Evolutionary conservation across 2,797 vertebrate genomes (phyloP).

Genomic region (Taeniopygia guttata): DNA sequence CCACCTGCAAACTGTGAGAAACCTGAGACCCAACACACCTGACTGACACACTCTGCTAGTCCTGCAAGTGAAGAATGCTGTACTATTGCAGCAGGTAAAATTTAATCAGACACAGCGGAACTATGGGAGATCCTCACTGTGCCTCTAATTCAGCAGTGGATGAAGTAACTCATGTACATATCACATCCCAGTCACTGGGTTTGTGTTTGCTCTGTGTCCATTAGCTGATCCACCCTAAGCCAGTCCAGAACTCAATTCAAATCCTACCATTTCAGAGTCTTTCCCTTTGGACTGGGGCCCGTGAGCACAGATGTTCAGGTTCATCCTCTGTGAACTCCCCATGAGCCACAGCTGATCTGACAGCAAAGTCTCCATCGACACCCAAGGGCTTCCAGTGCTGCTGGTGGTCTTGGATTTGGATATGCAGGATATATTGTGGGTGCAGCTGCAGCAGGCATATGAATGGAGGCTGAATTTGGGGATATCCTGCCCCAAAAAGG

Average conservation of each 20-base stretch:
- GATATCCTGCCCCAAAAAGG: neutral
- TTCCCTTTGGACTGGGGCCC: neutral
- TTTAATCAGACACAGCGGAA: neutral
- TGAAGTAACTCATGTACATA: accelerated
- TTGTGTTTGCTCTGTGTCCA: neutral
- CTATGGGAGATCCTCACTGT: neutral
- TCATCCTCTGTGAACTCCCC: neutral
- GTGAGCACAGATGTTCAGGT: neutral
- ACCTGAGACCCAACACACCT: neutral
- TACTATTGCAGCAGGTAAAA: neutral
- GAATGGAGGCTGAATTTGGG: neutral
- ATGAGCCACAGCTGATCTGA: neutral
- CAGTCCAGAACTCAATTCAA: neutral
- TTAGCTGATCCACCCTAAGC: neutral
- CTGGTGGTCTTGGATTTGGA: accelerated
- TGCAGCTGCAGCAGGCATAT: neutral
- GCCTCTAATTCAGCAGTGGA: neutral
- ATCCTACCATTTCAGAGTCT: neutral
- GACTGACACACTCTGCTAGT: neutral
- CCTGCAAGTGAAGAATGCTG: neutral
- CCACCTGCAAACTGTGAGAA: neutral
- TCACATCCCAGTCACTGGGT: neutral
- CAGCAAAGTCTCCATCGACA: accelerated
- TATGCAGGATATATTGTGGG: neutral
- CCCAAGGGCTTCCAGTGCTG: neutral